A percentile compares a stretch with the other conserved stretches of the same genome.
Conservation (phyloP, 2,113 vertebrate genomes). For the Ranitomeya variabilis region DNA sequence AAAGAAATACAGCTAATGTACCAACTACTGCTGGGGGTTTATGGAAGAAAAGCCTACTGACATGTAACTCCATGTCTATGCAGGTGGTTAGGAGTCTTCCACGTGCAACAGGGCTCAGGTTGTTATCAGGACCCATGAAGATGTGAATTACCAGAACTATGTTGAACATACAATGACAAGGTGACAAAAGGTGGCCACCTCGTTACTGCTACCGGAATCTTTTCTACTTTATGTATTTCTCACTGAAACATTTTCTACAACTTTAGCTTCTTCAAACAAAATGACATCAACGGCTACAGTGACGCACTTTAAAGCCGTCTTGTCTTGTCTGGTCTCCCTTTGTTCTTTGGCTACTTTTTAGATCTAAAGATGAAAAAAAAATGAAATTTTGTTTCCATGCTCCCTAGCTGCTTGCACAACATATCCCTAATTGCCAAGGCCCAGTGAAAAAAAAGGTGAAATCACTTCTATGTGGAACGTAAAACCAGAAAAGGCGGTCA, state of each 20-base stretch:
- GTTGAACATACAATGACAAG: background rate
- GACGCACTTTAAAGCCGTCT: background rate
- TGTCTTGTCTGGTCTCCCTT: background rate
- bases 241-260: background rate
- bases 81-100: no score
- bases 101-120: no score
- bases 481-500: background rate
- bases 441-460: background rate
- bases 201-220: background rate
- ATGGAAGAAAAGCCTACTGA: no score
- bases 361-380: constrained; percentile 8
- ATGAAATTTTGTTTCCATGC: background rate
- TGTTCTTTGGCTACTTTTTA: constrained; percentile 25
- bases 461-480: background rate
- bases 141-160: no score
- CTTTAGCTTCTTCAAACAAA: constrained; percentile 28
- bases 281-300: background rate
- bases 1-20: no score
- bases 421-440: background rate
- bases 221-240: background rate
- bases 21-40: no score
- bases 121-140: no score
- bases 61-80: no score
- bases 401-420: constrained; percentile 1
- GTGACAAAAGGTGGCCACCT: background rate